phyloP scores from a whole-genome alignment of 2,113 vertebrate species.

The Ondatra zibethicus region DNA sequence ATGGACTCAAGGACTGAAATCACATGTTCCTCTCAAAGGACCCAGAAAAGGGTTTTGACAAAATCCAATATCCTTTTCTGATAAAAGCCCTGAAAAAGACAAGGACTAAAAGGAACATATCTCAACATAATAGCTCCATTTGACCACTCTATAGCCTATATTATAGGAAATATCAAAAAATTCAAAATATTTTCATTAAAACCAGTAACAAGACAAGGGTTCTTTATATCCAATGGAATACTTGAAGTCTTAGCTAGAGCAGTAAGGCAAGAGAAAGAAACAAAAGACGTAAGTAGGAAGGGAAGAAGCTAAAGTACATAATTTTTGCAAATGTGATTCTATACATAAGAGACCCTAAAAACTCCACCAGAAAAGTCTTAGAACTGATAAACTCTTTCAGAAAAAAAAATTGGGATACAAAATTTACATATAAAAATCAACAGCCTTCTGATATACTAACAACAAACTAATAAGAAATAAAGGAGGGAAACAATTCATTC shows the following conservation, averaged over 20 bases:
- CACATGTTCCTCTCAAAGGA: neutral
- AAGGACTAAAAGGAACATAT: neutral
- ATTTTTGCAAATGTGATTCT: neutral
- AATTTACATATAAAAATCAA: neutral
- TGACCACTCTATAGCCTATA: neutral
- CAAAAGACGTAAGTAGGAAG: neutral
- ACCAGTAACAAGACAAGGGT: neutral
- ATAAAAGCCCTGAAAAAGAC: neutral
- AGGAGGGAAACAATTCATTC: neutral
- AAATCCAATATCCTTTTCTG: neutral
- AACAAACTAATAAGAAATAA: neutral
- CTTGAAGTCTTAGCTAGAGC: no score
- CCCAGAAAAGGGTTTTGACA: neutral
- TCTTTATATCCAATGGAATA: neutral
- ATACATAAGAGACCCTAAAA: neutral
- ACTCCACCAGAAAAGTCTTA: neutral
- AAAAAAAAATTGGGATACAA: no score
- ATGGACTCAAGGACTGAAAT: neutral
- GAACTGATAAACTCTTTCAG: neutral
- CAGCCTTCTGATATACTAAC: neutral
- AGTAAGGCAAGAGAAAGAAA: neutral
- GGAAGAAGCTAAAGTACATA: neutral
- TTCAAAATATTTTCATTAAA: neutral
- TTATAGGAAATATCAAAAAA: neutral
- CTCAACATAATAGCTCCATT: neutral